Evolutionary conservation across 2,797 vertebrate species (phyloP).

Genomic region (Tachyglossus aculeatus): DNA sequence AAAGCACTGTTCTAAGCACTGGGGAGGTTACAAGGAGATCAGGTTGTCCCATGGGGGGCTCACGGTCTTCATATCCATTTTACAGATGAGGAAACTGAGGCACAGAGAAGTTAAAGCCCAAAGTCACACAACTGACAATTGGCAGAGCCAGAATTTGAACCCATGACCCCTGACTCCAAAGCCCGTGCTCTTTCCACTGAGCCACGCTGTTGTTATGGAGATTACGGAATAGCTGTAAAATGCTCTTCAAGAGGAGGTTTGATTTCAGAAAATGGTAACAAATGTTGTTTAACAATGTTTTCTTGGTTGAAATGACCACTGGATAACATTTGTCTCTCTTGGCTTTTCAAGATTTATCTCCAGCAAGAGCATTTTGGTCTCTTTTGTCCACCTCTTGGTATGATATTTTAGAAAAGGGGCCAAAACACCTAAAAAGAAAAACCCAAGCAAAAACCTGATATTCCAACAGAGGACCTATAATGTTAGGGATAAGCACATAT

Average conservation of each 20-base stretch:
- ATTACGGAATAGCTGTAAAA: background rate
- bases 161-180: no score
- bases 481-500: background rate
- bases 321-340: background rate
- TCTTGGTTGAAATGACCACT: background rate
- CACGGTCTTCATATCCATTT: no score
- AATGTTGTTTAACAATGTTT: constrained; percentile 28
- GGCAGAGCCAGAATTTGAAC: no score
- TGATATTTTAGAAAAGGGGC: background rate
- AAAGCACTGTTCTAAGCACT: no score
- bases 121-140: no score
- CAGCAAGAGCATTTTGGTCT: background rate
- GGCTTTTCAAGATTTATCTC: background rate
- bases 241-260: constrained; percentile 9
- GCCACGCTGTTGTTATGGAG: no score
- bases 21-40: no score
- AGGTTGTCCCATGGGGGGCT: no score
- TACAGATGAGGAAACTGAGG: no score
- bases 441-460: background rate
- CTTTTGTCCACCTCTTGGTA: background rate
- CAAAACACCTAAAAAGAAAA: background rate
- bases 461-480: background rate
- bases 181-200: no score
- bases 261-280: constrained; percentile 33
- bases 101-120: no score